Base-by-base conservation (phyloP, 2,113 vertebrate species). In the Ameiurus melas region DNA sequence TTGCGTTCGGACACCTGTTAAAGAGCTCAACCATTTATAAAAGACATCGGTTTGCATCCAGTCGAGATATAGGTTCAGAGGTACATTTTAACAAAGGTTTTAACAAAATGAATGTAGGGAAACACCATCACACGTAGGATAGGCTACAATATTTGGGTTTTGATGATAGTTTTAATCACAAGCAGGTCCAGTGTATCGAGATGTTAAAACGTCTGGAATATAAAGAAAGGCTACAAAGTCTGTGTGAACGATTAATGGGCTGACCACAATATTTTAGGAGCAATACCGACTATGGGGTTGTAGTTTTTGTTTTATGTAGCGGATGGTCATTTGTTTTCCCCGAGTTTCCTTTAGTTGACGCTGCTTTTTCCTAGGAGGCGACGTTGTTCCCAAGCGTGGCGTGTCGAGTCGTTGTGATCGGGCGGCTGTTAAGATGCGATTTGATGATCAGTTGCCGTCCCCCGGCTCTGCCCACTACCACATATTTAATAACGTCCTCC, bases 361-460 rank as follows among this genome's bases (percentile, higher is more conserved):
- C 83, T 75, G 78, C 85, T 89, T 88, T 91, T 87, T 91, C 91
- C 90, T 91, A 91, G 47, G 86, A 89, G 78, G 73, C 64, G 90
- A 71, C 43, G 47, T 79, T 58, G 80, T 86, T 84, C 90, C 92
- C 89, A 90, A 86, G 75, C 66, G 91, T 58, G 71, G 89, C 36
- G 47, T 66, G 73, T 73, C 85, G 51, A 70, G 88, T 79, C 27
- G 89, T 83, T 43, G 77, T 84, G 87, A 57, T 89, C 87, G 89
- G 78, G 87, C 58, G 85, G 73, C 68, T 85, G 87, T 66, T 89
- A 87, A 83, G 84, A 83, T 87, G 90, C 47, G 89, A 86, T 87
- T 90, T 73, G 90, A 84, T 88, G 87, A 88, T 90, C 89, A 84
- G 90, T 84, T 70, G 85, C 86, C 84, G 84, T 89, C 82, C 73